Percentiles rank a stretch among this genome's conserved stretches.
Conservation (phyloP, 1,140 invertebrate species). For the Dufourea novaeangliae region DNA sequence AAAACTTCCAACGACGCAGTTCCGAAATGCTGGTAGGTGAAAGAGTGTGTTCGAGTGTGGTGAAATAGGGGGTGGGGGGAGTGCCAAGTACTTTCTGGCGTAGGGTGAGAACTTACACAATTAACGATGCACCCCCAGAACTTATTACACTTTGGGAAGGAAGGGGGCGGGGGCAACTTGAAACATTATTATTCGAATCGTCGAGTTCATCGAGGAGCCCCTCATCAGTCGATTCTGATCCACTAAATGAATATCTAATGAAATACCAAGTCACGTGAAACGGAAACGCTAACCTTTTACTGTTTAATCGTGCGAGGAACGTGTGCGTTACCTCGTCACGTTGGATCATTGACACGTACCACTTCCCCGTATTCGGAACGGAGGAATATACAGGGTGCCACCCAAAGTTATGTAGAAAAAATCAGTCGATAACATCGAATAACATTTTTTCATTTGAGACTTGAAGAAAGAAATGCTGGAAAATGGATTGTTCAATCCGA, state of each 20-base stretch:
- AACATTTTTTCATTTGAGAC: too few relatives aligned
- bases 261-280: too few relatives aligned
- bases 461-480: too few relatives aligned
- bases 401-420: too few relatives aligned
- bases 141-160: conserved; percentile 5
- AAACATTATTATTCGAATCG: conserved; percentile 1
- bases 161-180: background rate
- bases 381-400: too few relatives aligned
- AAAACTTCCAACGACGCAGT: conserved; percentile 31
- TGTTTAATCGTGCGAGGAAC: too few relatives aligned
- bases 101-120: conserved; percentile 27
- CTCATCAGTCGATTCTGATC: background rate
- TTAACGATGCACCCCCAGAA: conserved; percentile 11
- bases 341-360: background rate
- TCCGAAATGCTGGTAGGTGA: conserved; percentile 14
- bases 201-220: background rate
- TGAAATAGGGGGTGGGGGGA: too few relatives aligned
- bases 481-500: too few relatives aligned
- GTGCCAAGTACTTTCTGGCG: conserved; percentile 1
- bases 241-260: too few relatives aligned
- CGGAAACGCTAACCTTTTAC: too few relatives aligned
- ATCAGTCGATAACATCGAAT: too few relatives aligned
- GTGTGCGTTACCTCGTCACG: too few relatives aligned
- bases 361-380: background rate
- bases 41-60: conserved; percentile 10